These are phyloP conservation scores for Parnassius apollo DNA, from an alignment of 2,888 invertebrate species.

Conservation along the genomic window DNA sequence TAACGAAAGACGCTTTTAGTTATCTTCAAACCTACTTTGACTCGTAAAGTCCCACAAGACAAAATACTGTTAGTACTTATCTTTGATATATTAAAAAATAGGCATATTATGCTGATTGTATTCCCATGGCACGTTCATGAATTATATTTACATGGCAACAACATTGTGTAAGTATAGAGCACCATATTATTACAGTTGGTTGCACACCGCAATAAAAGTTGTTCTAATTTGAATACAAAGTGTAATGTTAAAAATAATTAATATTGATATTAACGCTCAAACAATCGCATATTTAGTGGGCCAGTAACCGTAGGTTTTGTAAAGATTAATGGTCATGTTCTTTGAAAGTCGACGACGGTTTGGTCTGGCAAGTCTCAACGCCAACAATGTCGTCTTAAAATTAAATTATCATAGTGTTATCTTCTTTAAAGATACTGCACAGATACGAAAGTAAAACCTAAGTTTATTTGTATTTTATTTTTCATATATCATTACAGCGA, in stretches of 20 bases:
- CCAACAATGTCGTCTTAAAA: slow-evolving; percentile 12
- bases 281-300: slow-evolving; percentile 25
- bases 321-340: slow-evolving; percentile 60
- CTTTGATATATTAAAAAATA: slow-evolving; percentile 11
- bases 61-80: slow-evolving; percentile 9
- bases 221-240: slow-evolving; percentile 27
- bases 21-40: slow-evolving; percentile 10
- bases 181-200: slow-evolving; percentile 14
- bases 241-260: slow-evolving; percentile 24
- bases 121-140: slow-evolving; percentile 14
- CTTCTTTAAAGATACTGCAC: no score
- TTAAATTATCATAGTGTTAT: slow-evolving; percentile 6
- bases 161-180: slow-evolving; percentile 25
- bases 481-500: no score
- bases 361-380: slow-evolving; percentile 52
- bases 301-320: slow-evolving; percentile 51
- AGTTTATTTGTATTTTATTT: no score
- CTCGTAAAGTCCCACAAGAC: slow-evolving; percentile 14
- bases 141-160: slow-evolving; percentile 29
- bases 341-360: slow-evolving; percentile 44
- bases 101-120: not conserved
- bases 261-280: slow-evolving; percentile 16
- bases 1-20: slow-evolving; percentile 46
- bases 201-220: slow-evolving; percentile 24
- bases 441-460: no score